These are phyloP conservation scores for Dysmachus trigonus DNA, from an alignment of 2,888 invertebrate species.

Conservation along the genomic window DNA sequence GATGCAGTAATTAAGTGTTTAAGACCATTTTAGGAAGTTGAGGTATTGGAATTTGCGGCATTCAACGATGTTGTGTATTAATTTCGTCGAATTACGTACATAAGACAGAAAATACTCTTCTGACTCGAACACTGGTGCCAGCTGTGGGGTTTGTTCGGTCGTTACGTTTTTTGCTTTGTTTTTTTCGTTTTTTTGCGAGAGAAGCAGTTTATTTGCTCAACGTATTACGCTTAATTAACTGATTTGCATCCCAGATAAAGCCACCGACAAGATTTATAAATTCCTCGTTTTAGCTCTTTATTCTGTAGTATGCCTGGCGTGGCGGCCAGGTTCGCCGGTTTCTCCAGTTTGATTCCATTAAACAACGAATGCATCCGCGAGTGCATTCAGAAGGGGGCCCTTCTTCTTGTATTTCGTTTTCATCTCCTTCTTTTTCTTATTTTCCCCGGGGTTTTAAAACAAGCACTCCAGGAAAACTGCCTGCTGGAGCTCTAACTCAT, in stretches of 20 bases:
- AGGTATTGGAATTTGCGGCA: neutral
- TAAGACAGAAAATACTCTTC: neutral
- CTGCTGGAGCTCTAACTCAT: conserved; percentile 20
- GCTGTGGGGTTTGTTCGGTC: neutral
- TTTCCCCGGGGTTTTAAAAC: neutral
- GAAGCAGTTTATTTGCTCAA: conserved; percentile 41
- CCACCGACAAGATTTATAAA: conserved; percentile 46
- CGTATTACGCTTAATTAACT: conserved; percentile 50
- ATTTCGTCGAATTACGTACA: neutral
- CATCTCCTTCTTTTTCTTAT: neutral
- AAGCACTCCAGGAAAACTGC: conserved; percentile 23
- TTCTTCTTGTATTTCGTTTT: neutral
- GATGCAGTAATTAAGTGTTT: neutral
- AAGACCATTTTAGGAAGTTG: neutral
- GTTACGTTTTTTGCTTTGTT: neutral
- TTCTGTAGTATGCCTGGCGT: no score
- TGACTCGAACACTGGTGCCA: neutral
- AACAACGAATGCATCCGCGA: conserved; percentile 17
- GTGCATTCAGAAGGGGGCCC: conserved; percentile 12
- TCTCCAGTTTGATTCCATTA: conserved; percentile 15
- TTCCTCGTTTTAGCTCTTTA: conserved; percentile 32
- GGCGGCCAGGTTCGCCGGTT: neutral
- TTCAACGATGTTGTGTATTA: neutral
- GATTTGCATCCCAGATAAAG: conserved; percentile 49
- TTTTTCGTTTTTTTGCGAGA: no score